A percentile compares a stretch with the other conserved stretches of the same genome.
Evolutionary conservation across 2,797 vertebrate species (phyloP).

Genomic region (Myioborus melanocephalus): DNA sequence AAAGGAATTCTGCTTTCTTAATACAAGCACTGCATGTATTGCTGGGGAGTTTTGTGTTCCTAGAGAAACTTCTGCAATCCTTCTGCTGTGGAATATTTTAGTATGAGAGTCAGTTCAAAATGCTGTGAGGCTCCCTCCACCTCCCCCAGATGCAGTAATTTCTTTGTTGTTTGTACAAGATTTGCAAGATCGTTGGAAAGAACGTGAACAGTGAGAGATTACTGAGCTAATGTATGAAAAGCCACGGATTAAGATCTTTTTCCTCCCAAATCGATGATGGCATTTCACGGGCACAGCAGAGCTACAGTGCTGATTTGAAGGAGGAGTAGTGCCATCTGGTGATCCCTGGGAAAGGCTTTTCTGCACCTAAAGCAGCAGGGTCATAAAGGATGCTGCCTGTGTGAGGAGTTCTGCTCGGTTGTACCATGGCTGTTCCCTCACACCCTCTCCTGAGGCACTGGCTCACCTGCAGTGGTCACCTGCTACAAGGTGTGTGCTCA

Average conservation of each 20-base stretch:
- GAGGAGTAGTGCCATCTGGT: constrained; percentile 70
- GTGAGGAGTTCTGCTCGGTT: not conserved
- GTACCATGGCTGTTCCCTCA: fast-evolving
- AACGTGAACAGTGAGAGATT: not conserved
- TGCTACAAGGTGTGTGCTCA: not conserved
- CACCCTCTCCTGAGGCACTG: not conserved
- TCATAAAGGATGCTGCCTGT: fast-evolving
- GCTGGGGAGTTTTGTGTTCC: not conserved
- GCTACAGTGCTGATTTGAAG: not conserved
- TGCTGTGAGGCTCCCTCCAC: not conserved
- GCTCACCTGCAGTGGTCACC: not conserved
- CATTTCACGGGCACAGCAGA: not conserved
- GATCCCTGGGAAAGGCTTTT: constrained; percentile 11
- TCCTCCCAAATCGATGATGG: not conserved
- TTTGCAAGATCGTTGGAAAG: not conserved
- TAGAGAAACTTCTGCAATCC: not conserved
- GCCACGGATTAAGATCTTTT: not conserved
- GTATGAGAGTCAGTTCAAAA: not conserved
- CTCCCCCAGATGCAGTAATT: not conserved
- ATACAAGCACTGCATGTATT: not conserved
- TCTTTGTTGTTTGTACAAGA: constrained; percentile 9
- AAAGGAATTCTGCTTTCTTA: not conserved
- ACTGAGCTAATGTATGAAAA: not conserved
- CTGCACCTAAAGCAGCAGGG: not conserved
- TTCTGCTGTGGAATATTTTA: not conserved